These are phyloP conservation scores for Eurystomus gularis DNA, from an alignment of 2,113 vertebrate species.

Conservation along the genomic window DNA sequence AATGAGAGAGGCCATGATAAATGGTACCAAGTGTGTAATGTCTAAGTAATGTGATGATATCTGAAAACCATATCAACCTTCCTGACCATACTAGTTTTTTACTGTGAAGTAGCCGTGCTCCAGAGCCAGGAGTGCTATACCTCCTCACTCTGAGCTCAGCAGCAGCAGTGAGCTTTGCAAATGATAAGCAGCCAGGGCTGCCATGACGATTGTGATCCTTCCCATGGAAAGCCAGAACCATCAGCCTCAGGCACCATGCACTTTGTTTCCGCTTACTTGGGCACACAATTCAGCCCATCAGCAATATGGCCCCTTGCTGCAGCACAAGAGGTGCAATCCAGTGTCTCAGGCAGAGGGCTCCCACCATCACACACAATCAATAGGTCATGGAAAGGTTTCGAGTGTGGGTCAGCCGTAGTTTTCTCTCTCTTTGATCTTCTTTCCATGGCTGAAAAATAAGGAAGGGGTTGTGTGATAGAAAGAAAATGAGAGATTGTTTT, in stretches of 20 bases:
- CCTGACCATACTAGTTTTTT: not conserved
- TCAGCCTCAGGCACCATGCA: no score
- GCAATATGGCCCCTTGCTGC: not conserved
- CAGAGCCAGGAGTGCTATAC: not conserved
- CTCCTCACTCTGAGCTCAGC: not conserved
- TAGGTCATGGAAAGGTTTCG: not conserved
- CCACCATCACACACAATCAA: rapidly evolving
- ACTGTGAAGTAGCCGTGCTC: not conserved
- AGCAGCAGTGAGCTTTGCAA: rapidly evolving
- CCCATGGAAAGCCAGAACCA: not conserved
- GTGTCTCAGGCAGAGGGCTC: not conserved
- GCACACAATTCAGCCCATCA: rapidly evolving
- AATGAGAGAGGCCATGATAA: not conserved
- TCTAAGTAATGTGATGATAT: not conserved
- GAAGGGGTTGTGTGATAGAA: not conserved
- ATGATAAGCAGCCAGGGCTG: not conserved
- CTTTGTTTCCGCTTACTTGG: rapidly evolving
- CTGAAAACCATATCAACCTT: not conserved
- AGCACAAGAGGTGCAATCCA: not conserved
- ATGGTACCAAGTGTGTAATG: not conserved
- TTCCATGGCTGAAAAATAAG: not conserved
- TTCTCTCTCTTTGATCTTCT: not conserved
- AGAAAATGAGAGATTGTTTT: not conserved
- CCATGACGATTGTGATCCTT: rapidly evolving
- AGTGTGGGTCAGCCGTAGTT: not conserved